These are phyloP conservation scores for Reticulitermes speratus DNA, from an alignment of 1,140 invertebrate genomes.

Conservation along the genomic window DNA sequence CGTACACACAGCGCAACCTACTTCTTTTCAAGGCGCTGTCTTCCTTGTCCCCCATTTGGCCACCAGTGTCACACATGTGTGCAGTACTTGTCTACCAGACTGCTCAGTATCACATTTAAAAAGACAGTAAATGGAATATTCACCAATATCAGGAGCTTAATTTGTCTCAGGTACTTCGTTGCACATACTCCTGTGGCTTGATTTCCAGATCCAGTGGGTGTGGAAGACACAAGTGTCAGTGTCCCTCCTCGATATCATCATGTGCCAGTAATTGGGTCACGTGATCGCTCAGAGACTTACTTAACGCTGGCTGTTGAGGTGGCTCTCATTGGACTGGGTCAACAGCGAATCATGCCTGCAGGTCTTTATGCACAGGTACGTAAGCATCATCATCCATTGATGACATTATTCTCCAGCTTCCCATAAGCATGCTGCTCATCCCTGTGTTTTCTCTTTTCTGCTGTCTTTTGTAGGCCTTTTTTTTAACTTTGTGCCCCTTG, in stretches of 20 bases:
- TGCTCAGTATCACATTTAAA: too few species aligned
- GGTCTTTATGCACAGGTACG: constrained; percentile 73
- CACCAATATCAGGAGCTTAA: neutral
- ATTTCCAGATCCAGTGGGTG: constrained; percentile 49
- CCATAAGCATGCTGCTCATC: neutral
- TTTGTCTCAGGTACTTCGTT: neutral
- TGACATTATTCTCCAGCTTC: neutral
- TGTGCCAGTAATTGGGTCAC: constrained; percentile 66
- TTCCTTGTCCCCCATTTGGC: too few species aligned
- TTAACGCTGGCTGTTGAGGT: constrained; percentile 71
- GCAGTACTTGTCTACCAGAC: too few species aligned
- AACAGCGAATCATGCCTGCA: constrained; percentile 74
- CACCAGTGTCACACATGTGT: too few species aligned
- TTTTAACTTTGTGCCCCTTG: too few species aligned
- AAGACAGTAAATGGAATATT: too few species aligned
- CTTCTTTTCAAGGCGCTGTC: too few species aligned
- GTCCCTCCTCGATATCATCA: constrained; percentile 70
- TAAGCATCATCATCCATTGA: neutral
- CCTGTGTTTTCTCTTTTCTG: neutral
- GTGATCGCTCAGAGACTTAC: constrained; percentile 72
- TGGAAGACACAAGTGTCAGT: constrained; percentile 58
- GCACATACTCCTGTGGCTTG: too few species aligned
- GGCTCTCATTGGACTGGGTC: constrained; percentile 68
- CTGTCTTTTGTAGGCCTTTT: too few species aligned
- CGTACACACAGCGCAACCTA: too few species aligned